Percentiles rank a stretch among this genome's conserved stretches.
Evolutionary conservation across 2,113 vertebrate species (phyloP).

Genomic region (Cervus canadensis): DNA sequence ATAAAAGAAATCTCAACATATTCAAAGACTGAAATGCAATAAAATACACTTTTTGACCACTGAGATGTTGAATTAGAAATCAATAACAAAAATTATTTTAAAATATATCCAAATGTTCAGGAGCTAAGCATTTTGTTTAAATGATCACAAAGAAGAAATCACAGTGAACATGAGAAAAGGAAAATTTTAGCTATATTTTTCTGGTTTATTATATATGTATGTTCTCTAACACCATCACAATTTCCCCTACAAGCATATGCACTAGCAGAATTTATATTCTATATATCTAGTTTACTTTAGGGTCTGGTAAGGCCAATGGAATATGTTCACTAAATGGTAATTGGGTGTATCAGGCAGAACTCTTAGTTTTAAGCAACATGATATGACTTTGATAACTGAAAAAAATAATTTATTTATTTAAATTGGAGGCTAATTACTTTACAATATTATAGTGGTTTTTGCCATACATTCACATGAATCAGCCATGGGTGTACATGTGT

Average conservation of each 20-base stretch:
- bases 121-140: neutral
- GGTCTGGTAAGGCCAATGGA: neutral
- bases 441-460: neutral
- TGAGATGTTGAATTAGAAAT: neutral
- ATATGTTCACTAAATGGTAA: neutral
- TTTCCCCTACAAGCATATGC: neutral
- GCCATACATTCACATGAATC: neutral
- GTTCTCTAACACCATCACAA: neutral
- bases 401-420: neutral
- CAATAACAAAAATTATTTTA: neutral
- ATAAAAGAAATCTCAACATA: neutral
- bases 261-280: neutral
- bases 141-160: neutral
- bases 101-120: neutral
- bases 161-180: neutral
- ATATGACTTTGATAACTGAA: neutral
- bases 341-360: neutral
- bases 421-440: neutral
- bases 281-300: neutral
- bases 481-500: neutral
- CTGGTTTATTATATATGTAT: neutral
- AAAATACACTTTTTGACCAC: neutral
- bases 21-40: neutral
- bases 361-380: conserved; percentile 1
- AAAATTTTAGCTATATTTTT: neutral